Base-by-base conservation (phyloP, 2,797 vertebrate genomes). In the Myripristis jacobus region DNA sequence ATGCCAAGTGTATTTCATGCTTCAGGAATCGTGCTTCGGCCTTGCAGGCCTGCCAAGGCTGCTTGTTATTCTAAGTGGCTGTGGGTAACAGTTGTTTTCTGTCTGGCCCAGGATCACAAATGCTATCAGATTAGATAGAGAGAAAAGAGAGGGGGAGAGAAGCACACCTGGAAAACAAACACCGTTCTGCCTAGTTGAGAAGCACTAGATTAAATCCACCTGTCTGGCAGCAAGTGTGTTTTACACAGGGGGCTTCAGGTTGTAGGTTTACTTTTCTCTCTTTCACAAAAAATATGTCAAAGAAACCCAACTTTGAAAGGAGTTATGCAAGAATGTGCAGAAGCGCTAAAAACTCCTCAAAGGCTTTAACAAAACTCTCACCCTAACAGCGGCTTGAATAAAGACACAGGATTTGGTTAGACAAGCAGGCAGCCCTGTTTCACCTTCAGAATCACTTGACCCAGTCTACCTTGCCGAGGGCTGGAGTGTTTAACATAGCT, bases 31-130 rank as follows among this genome's bases (percentile, higher is more conserved):
- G 53, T 57, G 56, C 79, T 75, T 72, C 41, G 72, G 72, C 74
- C 77, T 83, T 16, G 62, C 65, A 82, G 81, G 64, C 58, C 62
- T 36, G 57, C 72, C 25, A 66, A 70, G 82, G 66, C 80, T 87
- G 85, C 79, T 91, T 88, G 84, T 88, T 89, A 87, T 90, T 90
- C 79, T 75, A 75, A 78, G 62, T 77, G 80, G 69, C 60, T 83
- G 60, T 54, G 67, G 81, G 68, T 81, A 82, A 88, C 82, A 77
- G 75, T 86, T 89, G 84, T 85, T 82, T 31, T 84, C 67, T 81
- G 77, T 87, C 81, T 87, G 84, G 82, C 73, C 55, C 57, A 11
- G 80, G 71, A 87, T 89, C 83, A 84, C 80, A 83, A 83, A 86
- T 77, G 75, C 75, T 73, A 80, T 81, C 66, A 83, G 86, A 88